Conservation (phyloP, 2,113 vertebrate species). For the Origma solitaria region DNA sequence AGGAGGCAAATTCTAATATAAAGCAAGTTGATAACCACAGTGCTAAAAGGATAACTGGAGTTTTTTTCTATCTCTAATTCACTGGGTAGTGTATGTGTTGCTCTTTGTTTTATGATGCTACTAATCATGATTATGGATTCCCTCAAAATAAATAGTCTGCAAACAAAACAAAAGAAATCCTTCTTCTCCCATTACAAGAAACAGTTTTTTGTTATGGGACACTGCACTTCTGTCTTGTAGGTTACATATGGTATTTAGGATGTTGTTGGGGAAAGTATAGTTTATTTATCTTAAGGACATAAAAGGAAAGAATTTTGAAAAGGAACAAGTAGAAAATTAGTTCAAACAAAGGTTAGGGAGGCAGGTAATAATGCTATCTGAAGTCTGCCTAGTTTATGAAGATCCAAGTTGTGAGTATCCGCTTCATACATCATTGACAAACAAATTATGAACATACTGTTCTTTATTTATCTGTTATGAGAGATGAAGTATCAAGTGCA, state of each 20-base stretch:
- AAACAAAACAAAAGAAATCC: not conserved
- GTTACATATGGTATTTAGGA: not conserved
- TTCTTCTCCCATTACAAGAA: not conserved
- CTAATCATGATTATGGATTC: not conserved
- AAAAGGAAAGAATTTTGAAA: not conserved
- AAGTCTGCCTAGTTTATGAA: constrained; percentile 47
- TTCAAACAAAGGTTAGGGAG: not conserved
- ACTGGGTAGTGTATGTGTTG: not conserved
- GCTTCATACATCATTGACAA: constrained; percentile 72
- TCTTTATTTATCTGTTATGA: constrained; percentile 66
- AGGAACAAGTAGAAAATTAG: not conserved
- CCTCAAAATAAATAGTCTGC: not conserved
- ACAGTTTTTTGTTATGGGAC: not conserved
- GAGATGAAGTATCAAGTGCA: constrained; percentile 53
- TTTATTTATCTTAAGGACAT: not conserved
- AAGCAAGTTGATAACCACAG: not conserved
- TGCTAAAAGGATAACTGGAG: not conserved
- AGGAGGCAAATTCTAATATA: not conserved
- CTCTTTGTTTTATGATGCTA: not conserved
- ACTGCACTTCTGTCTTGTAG: not conserved
- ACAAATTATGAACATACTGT: constrained; percentile 71
- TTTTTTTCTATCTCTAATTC: not conserved
- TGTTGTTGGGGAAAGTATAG: not conserved
- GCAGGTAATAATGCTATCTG: constrained; percentile 27
- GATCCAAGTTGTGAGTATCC: constrained; percentile 58